Conservation (phyloP, 2,113 vertebrate genomes). For the Salvelinus alpinus region DNA sequence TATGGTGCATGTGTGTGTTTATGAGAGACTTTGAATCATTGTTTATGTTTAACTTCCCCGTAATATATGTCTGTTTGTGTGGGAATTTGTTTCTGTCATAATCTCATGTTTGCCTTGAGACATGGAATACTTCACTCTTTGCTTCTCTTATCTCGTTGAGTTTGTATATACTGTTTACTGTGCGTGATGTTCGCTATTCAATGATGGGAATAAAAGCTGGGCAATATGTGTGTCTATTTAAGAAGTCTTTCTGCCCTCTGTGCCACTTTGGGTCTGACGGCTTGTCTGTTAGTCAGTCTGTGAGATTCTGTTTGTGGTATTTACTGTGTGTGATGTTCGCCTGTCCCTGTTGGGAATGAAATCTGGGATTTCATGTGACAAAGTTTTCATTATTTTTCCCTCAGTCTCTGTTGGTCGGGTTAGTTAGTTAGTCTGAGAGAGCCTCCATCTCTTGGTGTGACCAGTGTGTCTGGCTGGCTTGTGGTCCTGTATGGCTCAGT, state of each 20-base stretch:
- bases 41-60: neutral
- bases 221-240: neutral
- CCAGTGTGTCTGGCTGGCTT: too few species aligned
- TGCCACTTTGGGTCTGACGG: neutral
- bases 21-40: neutral
- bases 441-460: too few species aligned
- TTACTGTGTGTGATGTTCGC: too few species aligned
- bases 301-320: neutral
- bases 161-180: slow-evolving; percentile 14
- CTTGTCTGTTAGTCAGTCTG: neutral
- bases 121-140: neutral
- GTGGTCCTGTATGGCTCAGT: too few species aligned
- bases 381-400: neutral
- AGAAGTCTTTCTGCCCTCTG: too few species aligned
- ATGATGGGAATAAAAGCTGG: slow-evolving; percentile 2
- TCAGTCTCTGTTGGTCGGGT: neutral
- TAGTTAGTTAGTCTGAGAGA: neutral
- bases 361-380: neutral
- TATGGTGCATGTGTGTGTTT: neutral
- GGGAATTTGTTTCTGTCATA: too few species aligned
- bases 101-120: neutral
- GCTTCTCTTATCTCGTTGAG: neutral
- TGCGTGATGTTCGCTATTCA: slow-evolving; percentile 20
- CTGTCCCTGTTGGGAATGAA: neutral
- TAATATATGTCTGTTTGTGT: slow-evolving; percentile 1